Percentiles rank a stretch among this genome's conserved stretches.
phyloP scores from a whole-genome alignment of 2,797 vertebrate species.

The Myotis myotis region DNA sequence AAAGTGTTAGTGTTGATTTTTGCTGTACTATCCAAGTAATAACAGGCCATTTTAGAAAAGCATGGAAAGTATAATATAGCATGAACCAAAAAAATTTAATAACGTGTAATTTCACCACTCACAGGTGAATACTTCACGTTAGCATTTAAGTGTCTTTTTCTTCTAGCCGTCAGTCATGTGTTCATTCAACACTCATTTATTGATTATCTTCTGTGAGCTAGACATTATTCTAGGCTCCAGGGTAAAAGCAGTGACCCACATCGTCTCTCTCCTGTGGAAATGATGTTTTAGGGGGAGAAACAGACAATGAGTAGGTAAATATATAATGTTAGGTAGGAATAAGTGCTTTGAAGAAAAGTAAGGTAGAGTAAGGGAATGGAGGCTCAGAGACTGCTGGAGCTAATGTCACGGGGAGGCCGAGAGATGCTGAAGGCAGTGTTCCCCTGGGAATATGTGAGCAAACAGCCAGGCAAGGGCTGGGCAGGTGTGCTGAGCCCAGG shows the following conservation, averaged over 20 bases:
- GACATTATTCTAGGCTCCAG: neutral
- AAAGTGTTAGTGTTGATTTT: neutral
- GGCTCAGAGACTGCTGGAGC: neutral
- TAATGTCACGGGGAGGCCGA: neutral
- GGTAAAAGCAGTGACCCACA: neutral
- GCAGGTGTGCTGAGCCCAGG: neutral
- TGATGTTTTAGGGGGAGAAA: neutral
- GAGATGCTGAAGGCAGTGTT: too few species aligned
- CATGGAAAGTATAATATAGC: neutral
- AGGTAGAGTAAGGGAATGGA: neutral
- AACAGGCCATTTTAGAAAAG: slow-evolving; percentile 27
- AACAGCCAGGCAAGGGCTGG: too few species aligned
- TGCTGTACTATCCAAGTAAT: neutral
- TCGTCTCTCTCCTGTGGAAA: neutral
- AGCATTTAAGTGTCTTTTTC: neutral
- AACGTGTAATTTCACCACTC: neutral
- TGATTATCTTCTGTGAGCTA: neutral
- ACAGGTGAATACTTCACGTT: neutral
- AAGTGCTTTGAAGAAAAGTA: neutral
- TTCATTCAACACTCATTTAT: neutral
- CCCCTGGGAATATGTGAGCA: neutral
- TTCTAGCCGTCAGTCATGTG: neutral
- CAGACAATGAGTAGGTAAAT: neutral
- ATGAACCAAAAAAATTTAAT: slow-evolving; percentile 43
- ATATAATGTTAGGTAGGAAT: neutral